Percentiles rank a stretch among this genome's conserved stretches.
Evolutionary conservation across 2,113 vertebrate species (phyloP).

Genomic region (Seriola quinqueradiata): DNA sequence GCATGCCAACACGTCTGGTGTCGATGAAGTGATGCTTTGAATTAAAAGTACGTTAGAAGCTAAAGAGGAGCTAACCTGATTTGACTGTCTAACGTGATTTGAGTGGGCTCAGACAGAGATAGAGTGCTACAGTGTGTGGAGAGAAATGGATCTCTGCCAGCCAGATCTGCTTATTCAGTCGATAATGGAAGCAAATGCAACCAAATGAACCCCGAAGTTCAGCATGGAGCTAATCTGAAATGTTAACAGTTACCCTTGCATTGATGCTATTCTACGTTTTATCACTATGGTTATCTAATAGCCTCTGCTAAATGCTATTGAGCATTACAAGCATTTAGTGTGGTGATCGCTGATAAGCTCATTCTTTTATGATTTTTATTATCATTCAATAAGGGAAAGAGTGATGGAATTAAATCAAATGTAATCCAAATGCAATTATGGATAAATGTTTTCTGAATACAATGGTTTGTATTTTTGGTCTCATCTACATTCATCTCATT

Average conservation of each 20-base stretch:
- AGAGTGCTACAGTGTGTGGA: slow-evolving; percentile 53
- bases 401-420: slow-evolving; percentile 12
- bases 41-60: slow-evolving; percentile 80
- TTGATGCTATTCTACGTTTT: slow-evolving; percentile 56
- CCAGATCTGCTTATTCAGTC: slow-evolving; percentile 62
- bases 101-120: slow-evolving; percentile 64
- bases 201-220: slow-evolving; percentile 71
- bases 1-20: slow-evolving; percentile 67
- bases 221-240: slow-evolving; percentile 67
- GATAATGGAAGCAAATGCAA: slow-evolving; percentile 76
- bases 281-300: slow-evolving; percentile 68
- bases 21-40: slow-evolving; percentile 77
- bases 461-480: slow-evolving; percentile 21
- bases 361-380: slow-evolving; percentile 30
- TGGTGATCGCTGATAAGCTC: slow-evolving; percentile 26
- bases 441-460: slow-evolving; percentile 9
- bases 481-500: not conserved
- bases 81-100: slow-evolving; percentile 80
- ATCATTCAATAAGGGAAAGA: slow-evolving; percentile 17
- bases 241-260: slow-evolving; percentile 63
- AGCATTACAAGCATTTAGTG: slow-evolving; percentile 45
- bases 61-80: slow-evolving; percentile 79
- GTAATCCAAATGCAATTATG: slow-evolving; percentile 12
- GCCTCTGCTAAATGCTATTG: slow-evolving; percentile 45
- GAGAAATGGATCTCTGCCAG: slow-evolving; percentile 74